Base-by-base conservation (phyloP, 2,888 invertebrate species). In the Protodeltote pygarga region DNA sequence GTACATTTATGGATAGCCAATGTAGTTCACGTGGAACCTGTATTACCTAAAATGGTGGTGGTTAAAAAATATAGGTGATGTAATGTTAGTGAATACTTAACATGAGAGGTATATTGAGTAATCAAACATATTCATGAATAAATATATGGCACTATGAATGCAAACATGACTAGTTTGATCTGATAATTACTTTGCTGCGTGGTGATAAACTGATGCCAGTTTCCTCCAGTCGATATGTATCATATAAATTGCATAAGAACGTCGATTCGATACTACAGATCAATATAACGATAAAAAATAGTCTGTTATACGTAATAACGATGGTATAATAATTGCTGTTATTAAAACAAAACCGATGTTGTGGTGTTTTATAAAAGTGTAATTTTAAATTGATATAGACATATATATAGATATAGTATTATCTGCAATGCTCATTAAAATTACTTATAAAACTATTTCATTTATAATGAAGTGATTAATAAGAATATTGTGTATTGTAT, bases 211-310 rank as follows among this genome's bases (percentile, higher is more conserved):
- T 8, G 11, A 31, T 32, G 41, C 20, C 33, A 35, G 42, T 44
- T 46, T 44, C 28, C 46, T 53, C 24, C 17, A 42, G n/a, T n/a
- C 28, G 38, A 55, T 63, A 50, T 52, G 57, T 53, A 49, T 58
- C 48, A 32, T 41, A 53, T 9, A 14, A 47, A 47, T 73, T 63
- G 55, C 54, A 50, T 60, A 66, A 58, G 37, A 33, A 29, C 25
- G 15, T 34, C 34, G 35, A 42, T n/a, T 35, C 4, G 28, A 3
- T 25, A 29, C n/a, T n/a, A n/a, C 5, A 38, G 25, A 35, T 60
- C 4, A 14, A 3, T 17, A n/a, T n/a, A 20, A 33, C n/a, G 20
- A 34, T 53, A 54, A 53, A 47, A 37, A 28, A 19, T 14, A 31
- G 27, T 17, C 24, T 13, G n/a, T 10, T 29, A 33, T 23, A 29